Base-by-base conservation (phyloP, 2,888 invertebrate genomes). In the Heterodera filipjevi region DNA sequence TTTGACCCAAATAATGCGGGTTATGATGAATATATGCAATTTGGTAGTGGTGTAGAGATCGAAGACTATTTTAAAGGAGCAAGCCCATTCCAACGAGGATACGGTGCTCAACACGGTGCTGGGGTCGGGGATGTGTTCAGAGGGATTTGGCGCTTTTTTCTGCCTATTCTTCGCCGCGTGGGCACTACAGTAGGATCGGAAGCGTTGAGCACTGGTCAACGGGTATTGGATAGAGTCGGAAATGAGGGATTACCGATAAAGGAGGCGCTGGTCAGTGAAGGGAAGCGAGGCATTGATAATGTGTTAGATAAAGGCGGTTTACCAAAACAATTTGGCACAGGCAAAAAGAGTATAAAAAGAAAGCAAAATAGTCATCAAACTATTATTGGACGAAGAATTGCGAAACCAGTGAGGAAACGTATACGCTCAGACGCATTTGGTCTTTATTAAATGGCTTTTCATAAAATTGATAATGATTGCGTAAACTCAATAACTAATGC, bases 1-100 rank as follows among this genome's bases (percentile, higher is more conserved):
- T 78, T 78, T 76, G 75, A 78, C 39, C n/a, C 78, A 35, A n/a
- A 53, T 35, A 30, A 77, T 77, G 44, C 77, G 53, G 77, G 35
- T 16, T 76, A 35, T 33, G 72, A 39, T 39, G 39, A 39, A 39
- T 39, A 39, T 39, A 39, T 39, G 39, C 39, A 39, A 10, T 39
- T 6, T 30, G 68, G 68, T 12, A 68, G 68, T 35, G 68, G 68
- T 68, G 19, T 22, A 19, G 68, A 68, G 35, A 68, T 35, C 16
- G 35, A 68, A 35, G 35, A 14, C 35, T 68, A 68, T 68, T 68
- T 68, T 22, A 68, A 68, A 68, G 68, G 68, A 19, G 68, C 68
- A 2, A 35, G 33, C 68, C 22, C 70, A 22, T 70, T 70, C 44
- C 70, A 70, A 70, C 35, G 70, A 70, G 70, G 70, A 27, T 70